phyloP scores from a whole-genome alignment of 1,140 invertebrate species.

The Rhysida immarginata region DNA sequence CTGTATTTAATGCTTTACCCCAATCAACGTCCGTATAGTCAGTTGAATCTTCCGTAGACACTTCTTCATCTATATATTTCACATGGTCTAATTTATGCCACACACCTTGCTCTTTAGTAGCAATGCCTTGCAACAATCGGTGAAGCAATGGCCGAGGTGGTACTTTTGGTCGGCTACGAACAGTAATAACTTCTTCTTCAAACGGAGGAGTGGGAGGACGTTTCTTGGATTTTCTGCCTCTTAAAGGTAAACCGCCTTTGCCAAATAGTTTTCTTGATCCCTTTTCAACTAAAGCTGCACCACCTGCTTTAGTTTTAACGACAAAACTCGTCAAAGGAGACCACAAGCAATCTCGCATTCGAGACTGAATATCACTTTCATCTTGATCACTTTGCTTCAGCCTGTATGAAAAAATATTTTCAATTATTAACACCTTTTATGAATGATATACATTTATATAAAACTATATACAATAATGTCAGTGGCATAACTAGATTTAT shows the following conservation, averaged over 20 bases:
- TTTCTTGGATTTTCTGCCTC: neutral
- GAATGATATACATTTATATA: too few species aligned
- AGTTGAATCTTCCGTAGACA: conserved; percentile 4
- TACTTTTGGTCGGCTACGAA: neutral
- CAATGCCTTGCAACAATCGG: neutral
- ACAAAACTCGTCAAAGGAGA: neutral
- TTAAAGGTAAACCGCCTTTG: neutral
- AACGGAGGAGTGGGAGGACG: neutral
- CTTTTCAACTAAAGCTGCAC: neutral
- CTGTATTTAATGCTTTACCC: neutral
- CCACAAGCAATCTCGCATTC: neutral
- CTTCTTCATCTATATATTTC: conserved; percentile 5
- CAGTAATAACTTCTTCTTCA: too few species aligned
- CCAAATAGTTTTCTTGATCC: neutral
- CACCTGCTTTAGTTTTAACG: conserved; percentile 1
- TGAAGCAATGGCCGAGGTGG: neutral
- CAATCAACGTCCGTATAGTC: conserved; percentile 1
- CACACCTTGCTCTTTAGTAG: neutral
- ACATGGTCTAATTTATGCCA: neutral
- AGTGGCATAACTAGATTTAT: too few species aligned
- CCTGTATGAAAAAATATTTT: neutral
- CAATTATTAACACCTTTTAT: too few species aligned
- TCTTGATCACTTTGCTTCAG: neutral
- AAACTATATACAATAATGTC: too few species aligned
- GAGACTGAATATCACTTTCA: neutral